A percentile compares a stretch with the other conserved stretches of the same genome.
Conservation (phyloP, 2,113 vertebrate genomes). For the Clarias magur region DNA sequence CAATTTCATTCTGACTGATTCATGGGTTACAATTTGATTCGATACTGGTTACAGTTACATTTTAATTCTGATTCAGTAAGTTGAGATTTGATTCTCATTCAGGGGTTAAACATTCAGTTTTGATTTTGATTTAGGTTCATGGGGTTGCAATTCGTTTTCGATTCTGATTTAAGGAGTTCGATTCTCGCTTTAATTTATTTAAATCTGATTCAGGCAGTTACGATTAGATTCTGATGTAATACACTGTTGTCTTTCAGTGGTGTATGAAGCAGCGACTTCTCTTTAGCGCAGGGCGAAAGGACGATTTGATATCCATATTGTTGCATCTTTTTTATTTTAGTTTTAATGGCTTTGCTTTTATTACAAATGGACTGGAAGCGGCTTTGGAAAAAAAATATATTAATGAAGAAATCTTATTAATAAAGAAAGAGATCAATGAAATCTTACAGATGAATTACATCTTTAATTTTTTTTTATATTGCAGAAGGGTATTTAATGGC, state of each 20-base stretch:
- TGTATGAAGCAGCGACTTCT: background rate
- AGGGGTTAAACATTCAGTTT: background rate
- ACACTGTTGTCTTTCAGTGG: background rate
- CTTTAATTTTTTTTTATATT: too few relatives aligned
- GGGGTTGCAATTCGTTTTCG: background rate
- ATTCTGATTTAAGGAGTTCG: background rate
- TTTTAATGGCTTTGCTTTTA: too few relatives aligned
- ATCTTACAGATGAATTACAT: background rate
- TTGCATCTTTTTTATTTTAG: too few relatives aligned
- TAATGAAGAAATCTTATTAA: too few relatives aligned
- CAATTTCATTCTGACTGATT: too few relatives aligned
- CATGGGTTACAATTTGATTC: too few relatives aligned
- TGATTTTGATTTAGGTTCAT: background rate
- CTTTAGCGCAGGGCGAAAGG: background rate
- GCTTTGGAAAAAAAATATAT: background rate
- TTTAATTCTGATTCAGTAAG: too few relatives aligned
- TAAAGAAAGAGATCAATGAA: background rate
- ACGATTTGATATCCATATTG: too few relatives aligned
- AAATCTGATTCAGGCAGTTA: background rate
- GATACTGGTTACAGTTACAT: too few relatives aligned
- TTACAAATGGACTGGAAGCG: too few relatives aligned
- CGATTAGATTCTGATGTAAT: background rate
- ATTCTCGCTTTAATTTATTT: background rate
- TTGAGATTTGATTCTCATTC: background rate
- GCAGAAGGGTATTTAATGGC: background rate